Evolutionary conservation across 2,888 invertebrate species (phyloP).

Genomic region (Calliopum simillimum): DNA sequence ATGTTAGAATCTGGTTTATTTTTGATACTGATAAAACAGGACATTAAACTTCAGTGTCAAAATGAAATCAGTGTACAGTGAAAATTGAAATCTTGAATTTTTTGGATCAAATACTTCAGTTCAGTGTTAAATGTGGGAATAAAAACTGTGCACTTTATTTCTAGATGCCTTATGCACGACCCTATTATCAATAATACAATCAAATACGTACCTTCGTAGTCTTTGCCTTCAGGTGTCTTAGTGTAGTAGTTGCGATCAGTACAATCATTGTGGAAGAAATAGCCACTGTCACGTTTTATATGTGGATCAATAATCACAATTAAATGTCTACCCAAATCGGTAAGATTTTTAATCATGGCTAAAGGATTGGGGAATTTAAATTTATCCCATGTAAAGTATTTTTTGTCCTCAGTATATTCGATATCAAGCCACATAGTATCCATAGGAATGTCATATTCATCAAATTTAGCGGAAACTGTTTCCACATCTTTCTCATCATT

Average conservation of each 20-base stretch:
- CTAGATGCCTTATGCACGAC: too few species aligned
- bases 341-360: slow-evolving; percentile 91
- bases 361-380: slow-evolving; percentile 87
- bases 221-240: slow-evolving; percentile 89
- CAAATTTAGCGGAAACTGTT: slow-evolving; percentile 87
- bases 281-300: slow-evolving; percentile 91
- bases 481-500: slow-evolving; percentile 95
- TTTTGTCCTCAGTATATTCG: slow-evolving; percentile 97
- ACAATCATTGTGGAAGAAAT: slow-evolving; percentile 91
- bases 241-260: slow-evolving; percentile 87
- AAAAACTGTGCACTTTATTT: too few species aligned
- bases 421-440: slow-evolving; percentile 99
- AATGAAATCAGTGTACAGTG: too few species aligned
- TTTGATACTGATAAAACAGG: too few species aligned
- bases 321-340: slow-evolving; percentile 89
- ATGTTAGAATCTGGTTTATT: too few species aligned
- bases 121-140: too few species aligned
- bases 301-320: slow-evolving; percentile 98
- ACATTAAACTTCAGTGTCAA: too few species aligned
- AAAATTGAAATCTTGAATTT: too few species aligned
- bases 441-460: slow-evolving; percentile 90
- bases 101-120: too few species aligned
- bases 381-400: slow-evolving; percentile 98
- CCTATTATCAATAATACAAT: too few species aligned
- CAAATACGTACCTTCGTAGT: slow-evolving; percentile 80